Base-by-base conservation (phyloP, 2,113 vertebrate species). In the Cyanistes caeruleus region DNA sequence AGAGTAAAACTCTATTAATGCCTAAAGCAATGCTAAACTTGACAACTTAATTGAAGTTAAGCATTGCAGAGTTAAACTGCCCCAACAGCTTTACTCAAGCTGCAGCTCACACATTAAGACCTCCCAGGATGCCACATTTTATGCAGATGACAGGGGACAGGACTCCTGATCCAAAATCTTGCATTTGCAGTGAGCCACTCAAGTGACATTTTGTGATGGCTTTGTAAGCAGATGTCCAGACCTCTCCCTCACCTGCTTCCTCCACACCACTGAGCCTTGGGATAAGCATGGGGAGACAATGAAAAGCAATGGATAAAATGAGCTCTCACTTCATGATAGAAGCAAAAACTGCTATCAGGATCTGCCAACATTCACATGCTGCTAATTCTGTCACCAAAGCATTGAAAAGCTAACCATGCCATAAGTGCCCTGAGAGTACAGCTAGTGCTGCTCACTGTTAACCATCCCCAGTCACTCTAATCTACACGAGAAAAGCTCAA, bases 1-100 rank as follows among this genome's bases (percentile, higher is more conserved):
- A 97, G 94, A 96, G 91, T 79, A 95, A 93, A 95, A 95, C 91
- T 95, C 92, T 93, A 92, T 93, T 94, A 97, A 96, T 53, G 96
- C 95, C 94, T 96, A 90, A 68, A 97, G 96, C 93, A 87, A 95
- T 89, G 86, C 75, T 97, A 90, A 91, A 93, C 75, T 37, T 92
- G 92, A 97, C 90, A 93, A 80, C 77, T 89, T 95, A 94, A 97
- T 75, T 97, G 88, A 93, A 92, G 77, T 83, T 63, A 94, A 91
- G 96, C 63, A 78, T 52, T 92, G 91, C 69, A 79, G 48, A 93
- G 80, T 91, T 93, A 78, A 94, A 94, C 62, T 96, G 95, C 89
- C 89, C 90, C 28, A 87, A 79, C 68, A 93, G 96, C 92, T 95
- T 93, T 84, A 84, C 30, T 83, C 37, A 60, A 78, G 69, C 41